A percentile compares a stretch with the other conserved stretches of the same genome.
phyloP scores from a whole-genome alignment of 2,797 vertebrate genomes.

The Enoplosus armatus region DNA sequence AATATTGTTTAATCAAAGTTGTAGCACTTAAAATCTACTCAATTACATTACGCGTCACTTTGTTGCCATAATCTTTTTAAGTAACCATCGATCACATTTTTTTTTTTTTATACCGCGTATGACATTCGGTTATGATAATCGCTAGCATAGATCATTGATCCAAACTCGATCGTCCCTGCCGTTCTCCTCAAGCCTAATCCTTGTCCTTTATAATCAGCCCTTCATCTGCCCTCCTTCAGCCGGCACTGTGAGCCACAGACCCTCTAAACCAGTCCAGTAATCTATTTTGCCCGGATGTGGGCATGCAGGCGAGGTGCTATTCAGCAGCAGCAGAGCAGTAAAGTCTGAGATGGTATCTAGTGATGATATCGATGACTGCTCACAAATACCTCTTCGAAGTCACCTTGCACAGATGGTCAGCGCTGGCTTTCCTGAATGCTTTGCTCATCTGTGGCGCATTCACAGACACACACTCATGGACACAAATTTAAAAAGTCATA shows the following conservation, averaged over 20 bases:
- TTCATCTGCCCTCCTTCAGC: constrained; percentile 33
- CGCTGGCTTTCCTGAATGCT: constrained; percentile 17
- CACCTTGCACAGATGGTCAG: constrained; percentile 70
- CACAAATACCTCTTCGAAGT: constrained; percentile 46
- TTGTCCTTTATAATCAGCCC: constrained; percentile 36
- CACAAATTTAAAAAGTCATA: not conserved
- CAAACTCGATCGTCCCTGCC: not conserved
- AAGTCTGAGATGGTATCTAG: constrained; percentile 57
- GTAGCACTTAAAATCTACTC: not conserved
- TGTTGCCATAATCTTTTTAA: too few relatives aligned
- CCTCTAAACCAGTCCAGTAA: constrained; percentile 43
- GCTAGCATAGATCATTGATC: constrained; percentile 38
- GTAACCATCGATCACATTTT: too few relatives aligned
- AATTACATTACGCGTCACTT: too few relatives aligned
- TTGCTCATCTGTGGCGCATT: constrained; percentile 26
- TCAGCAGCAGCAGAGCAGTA: constrained; percentile 50
- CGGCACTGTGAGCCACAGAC: constrained; percentile 32
- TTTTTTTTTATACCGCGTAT: too few relatives aligned
- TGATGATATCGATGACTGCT: constrained; percentile 54
- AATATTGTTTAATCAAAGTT: not conserved
- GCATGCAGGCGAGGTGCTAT: constrained; percentile 33
- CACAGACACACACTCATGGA: not conserved
- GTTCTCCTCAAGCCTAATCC: constrained; percentile 18
- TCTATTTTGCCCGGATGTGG: constrained; percentile 42
- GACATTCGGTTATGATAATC: constrained; percentile 41